Evolutionary conservation across 2,888 invertebrate species (phyloP), one percentile per base, ranked within the genome.

Genomic region (Mylabris sibirica): DNA sequence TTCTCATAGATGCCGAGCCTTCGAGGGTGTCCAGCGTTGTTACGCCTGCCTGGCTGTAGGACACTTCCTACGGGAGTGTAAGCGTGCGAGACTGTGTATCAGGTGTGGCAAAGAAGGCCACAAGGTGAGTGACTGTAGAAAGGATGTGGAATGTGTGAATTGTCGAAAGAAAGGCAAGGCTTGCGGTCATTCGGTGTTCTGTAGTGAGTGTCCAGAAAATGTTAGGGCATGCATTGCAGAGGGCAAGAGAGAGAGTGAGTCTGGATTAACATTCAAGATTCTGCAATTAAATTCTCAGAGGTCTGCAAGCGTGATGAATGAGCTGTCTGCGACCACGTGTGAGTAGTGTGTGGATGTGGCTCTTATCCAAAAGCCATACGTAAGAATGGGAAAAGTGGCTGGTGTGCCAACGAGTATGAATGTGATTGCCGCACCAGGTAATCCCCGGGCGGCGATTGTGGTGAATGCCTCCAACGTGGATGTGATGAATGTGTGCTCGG

Each of bases 321-420:
- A 64, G 5, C 3, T 64, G 20, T 0, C 24, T 1, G 64, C 22
- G 24, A 12, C n/a, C 0, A 12, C 65, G 66, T 12, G 11, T 17
- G 62, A 71, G 68, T 38, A 59, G 14, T 8, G 49, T 1, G 38
- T 38, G 3, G 1, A 26, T n/a, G 49, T 68, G 5, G 60, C 53
- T 8, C 38, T 68, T 11, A 1, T 68, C 4, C 68, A 68, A 35
- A 66, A 68, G 68, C 68, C 68, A 2, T 68, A 68, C 24, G 17
- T n/a, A 0, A 3, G 34, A 60, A 12, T 35, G 22, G 64, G 53
- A 34, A 9, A 66, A 4, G 26, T 72, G 64, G 1, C 68, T 62
- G 75, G 30, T 30, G 38, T 75, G 67, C 14, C 49, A 65, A 30
- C 66, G 61, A 30, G 62, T 34, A 49, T 49, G 34, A 8, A 22